These are phyloP conservation scores for Phania funesta DNA, from an alignment of 2,888 invertebrate genomes.

Conservation along the genomic window DNA sequence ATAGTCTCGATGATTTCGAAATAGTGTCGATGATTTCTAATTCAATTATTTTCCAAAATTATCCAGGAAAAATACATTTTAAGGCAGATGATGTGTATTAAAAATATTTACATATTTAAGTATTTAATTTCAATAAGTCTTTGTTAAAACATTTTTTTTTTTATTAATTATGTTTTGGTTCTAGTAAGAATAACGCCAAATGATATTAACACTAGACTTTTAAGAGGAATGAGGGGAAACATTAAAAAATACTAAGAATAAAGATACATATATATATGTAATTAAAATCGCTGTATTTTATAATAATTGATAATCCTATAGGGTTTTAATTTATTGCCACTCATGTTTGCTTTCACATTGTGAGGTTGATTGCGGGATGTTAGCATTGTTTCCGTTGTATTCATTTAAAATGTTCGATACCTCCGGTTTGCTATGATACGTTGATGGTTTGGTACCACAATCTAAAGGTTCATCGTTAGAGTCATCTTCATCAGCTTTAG, in stretches of 20 bases:
- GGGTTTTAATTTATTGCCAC: conserved; percentile 68
- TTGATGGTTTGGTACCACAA: conserved; percentile 72
- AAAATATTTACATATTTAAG: too few relatives aligned
- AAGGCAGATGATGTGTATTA: too few relatives aligned
- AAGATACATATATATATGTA: too few relatives aligned
- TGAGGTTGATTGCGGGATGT: not conserved
- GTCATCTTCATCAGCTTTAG: conserved; percentile 57
- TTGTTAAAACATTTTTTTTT: too few relatives aligned
- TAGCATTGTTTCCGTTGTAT: not conserved
- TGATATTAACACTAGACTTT: not conserved
- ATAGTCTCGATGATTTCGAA: too few relatives aligned
- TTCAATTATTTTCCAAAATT: too few relatives aligned
- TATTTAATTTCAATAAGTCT: too few relatives aligned
- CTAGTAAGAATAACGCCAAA: too few relatives aligned
- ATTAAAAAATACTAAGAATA: not conserved
- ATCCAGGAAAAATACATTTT: too few relatives aligned
- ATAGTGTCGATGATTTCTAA: too few relatives aligned
- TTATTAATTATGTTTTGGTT: too few relatives aligned
- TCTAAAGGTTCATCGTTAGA: conserved; percentile 73
- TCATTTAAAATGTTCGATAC: conserved; percentile 23
- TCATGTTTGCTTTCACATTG: conserved; percentile 58
- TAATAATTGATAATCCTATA: conserved; percentile 3
- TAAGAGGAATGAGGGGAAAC: not conserved
- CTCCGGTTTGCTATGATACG: conserved; percentile 23
- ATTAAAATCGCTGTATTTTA: not conserved